These are phyloP conservation scores for Eulemur rubriventer DNA, from an alignment of 2,797 vertebrate species.

Conservation along the genomic window DNA sequence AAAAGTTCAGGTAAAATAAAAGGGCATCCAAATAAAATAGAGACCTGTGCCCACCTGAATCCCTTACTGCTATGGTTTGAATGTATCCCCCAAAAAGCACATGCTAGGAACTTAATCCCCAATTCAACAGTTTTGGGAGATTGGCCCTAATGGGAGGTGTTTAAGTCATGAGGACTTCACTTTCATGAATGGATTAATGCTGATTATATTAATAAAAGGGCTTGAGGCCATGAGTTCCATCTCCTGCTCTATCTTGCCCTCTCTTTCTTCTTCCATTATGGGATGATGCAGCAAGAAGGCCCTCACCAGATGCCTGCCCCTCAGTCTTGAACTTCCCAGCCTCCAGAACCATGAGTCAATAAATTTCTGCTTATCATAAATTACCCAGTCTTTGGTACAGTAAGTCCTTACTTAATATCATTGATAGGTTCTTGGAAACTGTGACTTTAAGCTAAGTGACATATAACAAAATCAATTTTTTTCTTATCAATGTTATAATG, in stretches of 20 bases:
- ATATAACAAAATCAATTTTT: not conserved
- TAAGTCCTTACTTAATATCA: not conserved
- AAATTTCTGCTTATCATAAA: not conserved
- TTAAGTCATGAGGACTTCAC: too few species aligned
- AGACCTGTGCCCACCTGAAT: not conserved
- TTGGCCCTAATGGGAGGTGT: not conserved
- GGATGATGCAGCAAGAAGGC: not conserved
- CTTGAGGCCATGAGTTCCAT: not conserved
- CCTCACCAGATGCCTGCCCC: not conserved
- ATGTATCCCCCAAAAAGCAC: not conserved
- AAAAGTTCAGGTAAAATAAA: not conserved
- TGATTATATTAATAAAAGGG: not conserved
- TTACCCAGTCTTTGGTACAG: not conserved
- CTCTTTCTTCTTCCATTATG: not conserved
- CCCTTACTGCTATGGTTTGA: not conserved
- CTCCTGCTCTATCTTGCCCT: not conserved
- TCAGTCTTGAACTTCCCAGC: not conserved
- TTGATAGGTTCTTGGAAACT: not conserved
- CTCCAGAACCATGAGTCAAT: not conserved
- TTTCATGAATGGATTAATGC: not conserved
- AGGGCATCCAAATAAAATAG: not conserved
- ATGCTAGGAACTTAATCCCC: not conserved
- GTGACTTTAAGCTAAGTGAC: not conserved
- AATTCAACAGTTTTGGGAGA: not conserved
- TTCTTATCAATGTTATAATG: not conserved